Evolutionary conservation across 2,888 invertebrate species (phyloP).

Genomic region (Apamea crenata): DNA sequence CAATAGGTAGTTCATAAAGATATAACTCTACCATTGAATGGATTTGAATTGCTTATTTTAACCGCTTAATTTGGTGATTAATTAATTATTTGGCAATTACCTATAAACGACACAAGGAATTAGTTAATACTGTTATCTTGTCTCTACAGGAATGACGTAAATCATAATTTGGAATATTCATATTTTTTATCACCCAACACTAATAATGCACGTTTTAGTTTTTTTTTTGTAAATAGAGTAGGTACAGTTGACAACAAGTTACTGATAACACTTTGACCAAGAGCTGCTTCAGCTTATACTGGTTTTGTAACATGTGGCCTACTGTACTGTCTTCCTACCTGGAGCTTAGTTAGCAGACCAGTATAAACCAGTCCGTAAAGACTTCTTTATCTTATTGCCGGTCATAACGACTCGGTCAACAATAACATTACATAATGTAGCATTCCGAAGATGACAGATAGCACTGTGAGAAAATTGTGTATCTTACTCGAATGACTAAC

Average conservation of each 20-base stretch:
- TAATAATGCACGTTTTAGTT: background rate
- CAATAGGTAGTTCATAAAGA: background rate
- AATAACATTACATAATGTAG: slow-evolving; percentile 45
- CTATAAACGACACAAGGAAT: background rate
- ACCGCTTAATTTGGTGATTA: background rate
- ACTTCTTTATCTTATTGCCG: slow-evolving; percentile 55
- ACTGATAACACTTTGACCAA: background rate
- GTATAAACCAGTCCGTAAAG: slow-evolving; percentile 26
- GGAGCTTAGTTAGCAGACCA: background rate
- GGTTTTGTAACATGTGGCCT: background rate
- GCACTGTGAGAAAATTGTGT: slow-evolving; percentile 35
- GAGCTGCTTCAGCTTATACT: background rate
- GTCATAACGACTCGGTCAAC: slow-evolving; percentile 46
- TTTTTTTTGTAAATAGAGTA: background rate
- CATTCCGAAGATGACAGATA: slow-evolving; percentile 51
- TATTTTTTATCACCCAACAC: background rate
- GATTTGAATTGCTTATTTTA: background rate
- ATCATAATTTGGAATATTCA: background rate
- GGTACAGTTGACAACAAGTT: background rate
- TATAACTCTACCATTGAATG: background rate
- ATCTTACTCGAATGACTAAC: slow-evolving; percentile 28
- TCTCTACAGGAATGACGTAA: background rate
- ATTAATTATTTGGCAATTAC: slow-evolving; percentile 17
- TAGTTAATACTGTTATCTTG: slow-evolving; percentile 7
- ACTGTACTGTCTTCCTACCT: background rate